phyloP scores from a whole-genome alignment of 2,888 invertebrate species.

The Lobophora halterata region DNA sequence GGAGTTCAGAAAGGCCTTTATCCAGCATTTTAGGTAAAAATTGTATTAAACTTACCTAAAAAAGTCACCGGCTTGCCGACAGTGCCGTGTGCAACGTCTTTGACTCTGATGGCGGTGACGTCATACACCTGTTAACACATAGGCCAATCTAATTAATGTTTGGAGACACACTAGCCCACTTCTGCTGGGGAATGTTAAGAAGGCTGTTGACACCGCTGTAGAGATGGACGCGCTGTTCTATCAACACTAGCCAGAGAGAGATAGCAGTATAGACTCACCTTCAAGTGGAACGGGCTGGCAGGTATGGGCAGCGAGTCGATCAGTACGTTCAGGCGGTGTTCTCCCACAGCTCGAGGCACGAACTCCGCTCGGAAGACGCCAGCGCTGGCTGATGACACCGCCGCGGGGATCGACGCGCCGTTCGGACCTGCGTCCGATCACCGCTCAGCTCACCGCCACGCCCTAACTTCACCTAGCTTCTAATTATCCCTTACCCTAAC shows the following conservation, averaged over 20 bases:
- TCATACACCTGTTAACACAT: conserved; percentile 87
- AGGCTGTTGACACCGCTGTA: too few species aligned
- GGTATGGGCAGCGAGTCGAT: conserved; percentile 91
- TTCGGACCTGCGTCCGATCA: conserved; percentile 88
- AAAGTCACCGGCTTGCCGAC: conserved; percentile 96
- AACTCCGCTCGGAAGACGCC: conserved; percentile 95
- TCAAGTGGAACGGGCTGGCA: conserved; percentile 96
- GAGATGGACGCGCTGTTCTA: too few species aligned
- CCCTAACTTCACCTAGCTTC: conserved; percentile 44
- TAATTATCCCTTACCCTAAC: conserved; percentile 7
- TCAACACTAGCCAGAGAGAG: too few species aligned
- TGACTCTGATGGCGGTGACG: conserved; percentile 95
- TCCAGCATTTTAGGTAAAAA: too few species aligned
- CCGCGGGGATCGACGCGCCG: conserved; percentile 93
- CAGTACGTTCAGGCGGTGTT: conserved; percentile 93
- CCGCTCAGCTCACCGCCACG: conserved; percentile 69
- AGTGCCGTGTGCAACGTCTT: conserved; percentile 92
- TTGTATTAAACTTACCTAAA: conserved; percentile 80
- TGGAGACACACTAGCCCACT: too few species aligned
- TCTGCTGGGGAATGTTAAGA: too few species aligned
- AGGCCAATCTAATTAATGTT: too few species aligned
- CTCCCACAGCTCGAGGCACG: conserved; percentile 93
- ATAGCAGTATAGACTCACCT: conserved; percentile 69
- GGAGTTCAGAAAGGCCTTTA: too few species aligned
- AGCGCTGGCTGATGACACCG: conserved; percentile 91